Base-by-base conservation (phyloP, 2,113 vertebrate genomes). In the Cyprinus carpio region DNA sequence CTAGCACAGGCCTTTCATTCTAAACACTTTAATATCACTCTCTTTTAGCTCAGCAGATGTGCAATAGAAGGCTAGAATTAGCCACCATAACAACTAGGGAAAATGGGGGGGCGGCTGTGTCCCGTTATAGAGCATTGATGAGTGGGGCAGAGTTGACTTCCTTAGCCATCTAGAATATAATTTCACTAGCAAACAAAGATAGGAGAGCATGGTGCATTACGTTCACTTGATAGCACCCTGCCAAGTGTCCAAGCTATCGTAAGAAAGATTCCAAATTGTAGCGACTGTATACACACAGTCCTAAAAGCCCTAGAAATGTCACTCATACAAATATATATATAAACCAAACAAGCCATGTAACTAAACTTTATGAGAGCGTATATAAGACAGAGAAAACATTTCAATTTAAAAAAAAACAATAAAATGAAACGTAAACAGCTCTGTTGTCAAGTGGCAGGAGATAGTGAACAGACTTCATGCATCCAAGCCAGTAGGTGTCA, bases 101-200 rank as follows among this genome's bases (percentile, higher is more conserved):
- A 93, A 92, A 93, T 91, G 88, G 87, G 88, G n/a, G 87, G 86
- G 71, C 85, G 91, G 90, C 89, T 90, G 87, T 87, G 89, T 91
- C 85, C 81, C 89, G 78, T 86, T 54, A 54, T 54, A 54, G 51
- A 91, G 88, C 88, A 88, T 91, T 91, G 16, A 88, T 79, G 75
- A 79, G 49, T 80, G 49, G 3, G 20, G 16, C 67, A 85, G 76
- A 69, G 16, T 43, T 46, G 29, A 69, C 18, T 54, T 67, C 10
- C 12, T 27, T 54, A 80, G 65, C 25, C 75, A n/a, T 85, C 46
- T 27, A 79, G 46, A 31, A 43, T 58, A n/a, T 37, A 85, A 23
- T 78, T 65, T 51, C 9, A 71, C 25, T 29, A 71, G 31, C 64
- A 58, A 69, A 71, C 64, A 79, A 23, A 58, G 54, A 20, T 43